Percentiles rank a stretch among this genome's conserved stretches.
phyloP scores from a whole-genome alignment of 2,797 vertebrate species.

The Jordanella pulchra region DNA sequence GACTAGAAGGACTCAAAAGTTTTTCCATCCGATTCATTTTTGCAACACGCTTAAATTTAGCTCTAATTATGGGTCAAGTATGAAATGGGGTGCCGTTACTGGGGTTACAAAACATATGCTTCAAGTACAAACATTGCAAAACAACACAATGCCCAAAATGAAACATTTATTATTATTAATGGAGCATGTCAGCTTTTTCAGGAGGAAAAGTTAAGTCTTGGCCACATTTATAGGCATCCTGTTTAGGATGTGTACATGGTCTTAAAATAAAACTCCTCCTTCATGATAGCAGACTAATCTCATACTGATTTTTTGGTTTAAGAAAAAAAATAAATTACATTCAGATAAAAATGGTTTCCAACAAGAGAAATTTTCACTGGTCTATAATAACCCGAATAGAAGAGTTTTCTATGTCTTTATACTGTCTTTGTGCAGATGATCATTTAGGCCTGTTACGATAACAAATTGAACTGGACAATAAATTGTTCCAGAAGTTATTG shows the following conservation, averaged over 20 bases:
- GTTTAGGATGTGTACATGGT: not conserved
- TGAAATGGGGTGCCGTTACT: slow-evolving; percentile 35
- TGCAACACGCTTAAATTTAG: slow-evolving; percentile 35
- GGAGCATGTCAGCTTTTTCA: slow-evolving; percentile 36
- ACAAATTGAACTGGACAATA: too few species aligned
- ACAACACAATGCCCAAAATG: slow-evolving; percentile 36
- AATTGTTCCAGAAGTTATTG: too few species aligned
- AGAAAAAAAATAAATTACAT: not conserved
- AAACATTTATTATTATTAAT: slow-evolving; percentile 66
- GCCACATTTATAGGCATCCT: not conserved
- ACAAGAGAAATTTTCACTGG: too few species aligned
- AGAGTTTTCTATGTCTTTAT: not conserved
- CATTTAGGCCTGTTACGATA: too few species aligned
- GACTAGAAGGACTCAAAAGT: slow-evolving; percentile 36
- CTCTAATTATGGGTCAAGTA: slow-evolving; percentile 63
- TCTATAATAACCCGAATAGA: not conserved
- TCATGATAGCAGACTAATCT: not conserved
- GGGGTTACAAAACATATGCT: slow-evolving; percentile 36
- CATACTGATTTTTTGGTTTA: not conserved
- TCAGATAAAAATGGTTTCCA: too few species aligned
- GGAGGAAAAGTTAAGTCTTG: slow-evolving; percentile 28
- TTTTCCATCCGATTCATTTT: slow-evolving; percentile 49
- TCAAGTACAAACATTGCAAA: slow-evolving; percentile 39
- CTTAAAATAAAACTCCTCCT: not conserved
- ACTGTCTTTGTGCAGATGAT: not conserved